Percentiles rank a stretch among this genome's conserved stretches.
Conservation (phyloP, 2,888 invertebrate genomes). For the Asteroscopus sphinx region DNA sequence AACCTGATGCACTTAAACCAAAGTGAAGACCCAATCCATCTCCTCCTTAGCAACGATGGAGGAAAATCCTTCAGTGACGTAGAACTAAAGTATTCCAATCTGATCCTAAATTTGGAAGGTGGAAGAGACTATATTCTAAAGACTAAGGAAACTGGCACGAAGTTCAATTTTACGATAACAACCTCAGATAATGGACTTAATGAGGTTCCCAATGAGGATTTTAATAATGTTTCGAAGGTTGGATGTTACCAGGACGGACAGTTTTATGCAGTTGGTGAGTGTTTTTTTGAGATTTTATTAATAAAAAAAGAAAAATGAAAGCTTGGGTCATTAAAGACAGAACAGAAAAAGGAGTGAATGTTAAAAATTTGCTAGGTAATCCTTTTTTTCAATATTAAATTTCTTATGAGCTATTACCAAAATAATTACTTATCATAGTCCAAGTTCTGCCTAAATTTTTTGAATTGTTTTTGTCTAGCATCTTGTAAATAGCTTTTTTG, state of each 20-base stretch:
- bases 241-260: constrained; percentile 80
- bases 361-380: no score
- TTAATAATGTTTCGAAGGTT: constrained; percentile 62
- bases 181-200: constrained; percentile 64
- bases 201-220: constrained; percentile 66
- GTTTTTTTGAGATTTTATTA: neutral
- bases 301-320: no score
- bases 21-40: constrained; percentile 78
- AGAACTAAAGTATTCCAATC: constrained; percentile 78
- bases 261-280: constrained; percentile 83
- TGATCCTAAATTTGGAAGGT: constrained; percentile 82
- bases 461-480: neutral
- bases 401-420: no score
- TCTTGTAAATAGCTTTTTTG: neutral
- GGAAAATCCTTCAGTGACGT: constrained; percentile 79
- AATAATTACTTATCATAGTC: no score
- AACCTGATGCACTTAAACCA: constrained; percentile 80
- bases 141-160: constrained; percentile 85
- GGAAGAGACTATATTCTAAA: constrained; percentile 84
- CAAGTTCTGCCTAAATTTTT: no score
- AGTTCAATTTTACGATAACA: constrained; percentile 85
- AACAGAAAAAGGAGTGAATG: no score
- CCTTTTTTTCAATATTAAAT: no score
- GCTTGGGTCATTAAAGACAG: no score
- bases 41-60: constrained; percentile 81